Evolutionary conservation across 2,113 vertebrate genomes (phyloP), one percentile per base, ranked within the genome.

Genomic region (Calypte anna): DNA sequence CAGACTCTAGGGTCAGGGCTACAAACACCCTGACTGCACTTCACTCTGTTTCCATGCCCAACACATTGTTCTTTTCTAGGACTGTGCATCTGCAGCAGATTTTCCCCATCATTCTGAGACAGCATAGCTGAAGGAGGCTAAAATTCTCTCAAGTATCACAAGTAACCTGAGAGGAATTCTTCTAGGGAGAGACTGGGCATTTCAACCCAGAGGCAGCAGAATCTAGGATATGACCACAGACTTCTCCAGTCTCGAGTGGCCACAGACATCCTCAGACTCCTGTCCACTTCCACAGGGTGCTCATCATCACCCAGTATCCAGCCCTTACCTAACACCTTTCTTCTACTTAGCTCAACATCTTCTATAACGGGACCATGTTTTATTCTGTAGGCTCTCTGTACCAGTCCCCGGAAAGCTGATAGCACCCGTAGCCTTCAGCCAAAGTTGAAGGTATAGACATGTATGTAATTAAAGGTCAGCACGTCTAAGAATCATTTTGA

Each of bases 81-180:
- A 11, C 31, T 44, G 30, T 17, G 18, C 28, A 50, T 5, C 28
- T 36, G 74, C 48, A 75, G 53, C 12, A 28, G 50, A 59, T 57
- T 21, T 36, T 23, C 40, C 16, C 10, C 0, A 0, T 36, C 43
- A 38, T 25, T 72, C 31, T 11, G 17, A 87, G 53, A 48, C 18
- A 51, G 33, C 16, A 31, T 1, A 68, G 30, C 27, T 72, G 53
- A 14, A 82, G 64, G 54, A 36, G 48, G 51, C 27, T 61, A 62
- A 31, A 72, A 61, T 36, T 82, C 46, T 14, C 33, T 63, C 5
- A 40, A 1, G 28, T 8, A 8, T 4, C 4, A 0, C 2, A 10
- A 75, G 12, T 15, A 64, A 76, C 20, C 67, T 31, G 63, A 12
- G 27, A 84, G 36, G 30, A 89, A 30, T 30, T 12, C 76, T n/a